Conservation (phyloP, 2,888 invertebrate genomes). For the Tinea trinotella region DNA sequence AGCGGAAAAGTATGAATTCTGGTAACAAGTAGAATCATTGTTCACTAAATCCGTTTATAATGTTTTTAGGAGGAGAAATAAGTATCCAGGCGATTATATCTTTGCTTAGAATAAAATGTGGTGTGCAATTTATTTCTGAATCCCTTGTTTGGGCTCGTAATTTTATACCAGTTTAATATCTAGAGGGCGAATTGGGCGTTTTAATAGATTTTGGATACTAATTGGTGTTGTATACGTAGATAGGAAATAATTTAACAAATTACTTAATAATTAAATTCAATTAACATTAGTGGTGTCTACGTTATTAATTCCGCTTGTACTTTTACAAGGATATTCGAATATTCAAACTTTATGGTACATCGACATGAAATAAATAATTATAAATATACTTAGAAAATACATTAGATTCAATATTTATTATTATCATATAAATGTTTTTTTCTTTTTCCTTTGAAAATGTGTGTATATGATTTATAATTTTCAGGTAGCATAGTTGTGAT, state of each 20-base stretch:
- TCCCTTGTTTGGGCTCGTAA: not conserved
- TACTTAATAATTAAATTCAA: not conserved
- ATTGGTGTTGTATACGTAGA: not conserved
- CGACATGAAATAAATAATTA: too few species aligned
- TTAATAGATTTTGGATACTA: not conserved
- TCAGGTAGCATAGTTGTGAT: constrained; percentile 76
- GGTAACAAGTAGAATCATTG: not conserved
- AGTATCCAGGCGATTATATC: not conserved
- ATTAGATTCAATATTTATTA: not conserved
- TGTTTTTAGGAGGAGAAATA: not conserved
- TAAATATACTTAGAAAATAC: too few species aligned
- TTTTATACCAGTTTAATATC: not conserved
- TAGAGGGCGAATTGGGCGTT: not conserved
- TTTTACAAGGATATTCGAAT: too few species aligned
- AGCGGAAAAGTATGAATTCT: too few species aligned
- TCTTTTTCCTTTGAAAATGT: too few species aligned
- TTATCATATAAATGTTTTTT: too few species aligned
- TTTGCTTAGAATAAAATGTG: not conserved
- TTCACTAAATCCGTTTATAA: not conserved
- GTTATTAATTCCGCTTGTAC: too few species aligned
- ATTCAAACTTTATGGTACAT: too few species aligned
- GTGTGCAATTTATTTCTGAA: not conserved
- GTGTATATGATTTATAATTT: constrained; percentile 29
- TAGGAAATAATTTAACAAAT: not conserved
- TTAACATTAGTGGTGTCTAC: too few species aligned